A percentile compares a stretch with the other conserved stretches of the same genome.
These are phyloP conservation scores for Tinea trinotella DNA, from an alignment of 2,888 invertebrate genomes.

Conservation along the genomic window DNA sequence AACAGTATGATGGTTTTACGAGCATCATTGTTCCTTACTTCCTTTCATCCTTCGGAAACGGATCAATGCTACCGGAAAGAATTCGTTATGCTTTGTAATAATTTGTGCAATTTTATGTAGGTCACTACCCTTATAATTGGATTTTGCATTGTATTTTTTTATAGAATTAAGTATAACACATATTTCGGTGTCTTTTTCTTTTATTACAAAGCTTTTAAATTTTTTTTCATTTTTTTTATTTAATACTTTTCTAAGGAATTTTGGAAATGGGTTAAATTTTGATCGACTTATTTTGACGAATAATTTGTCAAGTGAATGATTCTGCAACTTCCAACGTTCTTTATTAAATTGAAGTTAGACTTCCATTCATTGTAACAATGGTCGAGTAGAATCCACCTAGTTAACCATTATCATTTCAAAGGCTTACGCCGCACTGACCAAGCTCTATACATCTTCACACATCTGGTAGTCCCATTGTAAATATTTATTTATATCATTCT, in stretches of 20 bases:
- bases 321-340: not conserved
- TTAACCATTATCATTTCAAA: conserved; percentile 29
- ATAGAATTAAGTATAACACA: not conserved
- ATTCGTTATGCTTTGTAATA: conserved; percentile 35
- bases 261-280: conserved; percentile 18
- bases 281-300: not conserved
- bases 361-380: conserved; percentile 10
- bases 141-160: not conserved
- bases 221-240: conserved; percentile 10
- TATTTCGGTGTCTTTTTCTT: not conserved
- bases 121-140: conserved; percentile 11
- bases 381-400: not conserved
- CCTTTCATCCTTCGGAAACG: conserved; percentile 30
- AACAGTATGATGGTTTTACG: conserved; percentile 40
- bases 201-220: not conserved
- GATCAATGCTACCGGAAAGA: conserved; percentile 42
- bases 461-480: conserved; percentile 57
- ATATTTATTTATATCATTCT: conserved; percentile 56
- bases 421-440: conserved; percentile 36
- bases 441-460: conserved; percentile 35
- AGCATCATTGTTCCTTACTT: conserved; percentile 40
- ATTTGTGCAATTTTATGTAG: conserved; percentile 22
- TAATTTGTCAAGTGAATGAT: conserved; percentile 15
- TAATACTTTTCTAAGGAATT: conserved; percentile 28
- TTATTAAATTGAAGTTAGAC: not conserved